Base-by-base conservation (phyloP, 2,113 vertebrate genomes). In the Xiphophorus maculatus region DNA sequence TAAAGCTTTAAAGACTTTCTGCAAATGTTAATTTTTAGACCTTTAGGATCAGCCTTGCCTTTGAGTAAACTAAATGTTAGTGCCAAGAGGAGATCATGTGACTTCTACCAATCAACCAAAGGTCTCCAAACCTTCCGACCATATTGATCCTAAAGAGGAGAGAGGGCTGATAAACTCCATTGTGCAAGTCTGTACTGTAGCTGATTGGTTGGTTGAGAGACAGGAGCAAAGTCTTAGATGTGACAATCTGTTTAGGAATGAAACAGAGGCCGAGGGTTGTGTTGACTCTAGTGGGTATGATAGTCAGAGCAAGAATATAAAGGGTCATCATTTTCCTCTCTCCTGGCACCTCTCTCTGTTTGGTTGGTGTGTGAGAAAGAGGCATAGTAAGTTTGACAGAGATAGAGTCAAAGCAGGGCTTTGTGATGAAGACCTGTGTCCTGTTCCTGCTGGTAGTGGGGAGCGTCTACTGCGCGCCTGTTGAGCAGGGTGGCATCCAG, bases 341-440 rank as follows among this genome's bases (percentile, higher is more conserved):
- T 70, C 22, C 27, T 35, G 25, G 35, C 42, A 87, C 65, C 63
- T 88, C 69, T 78, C 32, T 54, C 25, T 1, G 17, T 35, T 51
- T 60, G 19, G 19, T 17, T 9, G 70, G 71, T 28, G 27, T 40
- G 72, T 63, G 58, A 14, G 37, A 42, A 17, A 35, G 33, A 17
- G 54, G 3, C 25, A 37, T 0, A 3, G 28, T 70, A 51, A 63
- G 58, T 51, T 60, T 61, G 65, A 15, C 37, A 30, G 8, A 51
- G 60, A 82, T n/a, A 66, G 32, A 51, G 37, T 66, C 17, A 4
- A 37, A 1, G 35, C 13, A 32, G 63, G 66, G 14, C 67, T 78
- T 71, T 4, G 87, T 58, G 74, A 95, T 95, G 94, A 92, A 90
- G 85, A 70, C 58, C 69, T 74, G 63, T 1, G 63, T 74, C 30